Evolutionary conservation across 1,140 invertebrate species (phyloP).

Genomic region (Gryon sp.): DNA sequence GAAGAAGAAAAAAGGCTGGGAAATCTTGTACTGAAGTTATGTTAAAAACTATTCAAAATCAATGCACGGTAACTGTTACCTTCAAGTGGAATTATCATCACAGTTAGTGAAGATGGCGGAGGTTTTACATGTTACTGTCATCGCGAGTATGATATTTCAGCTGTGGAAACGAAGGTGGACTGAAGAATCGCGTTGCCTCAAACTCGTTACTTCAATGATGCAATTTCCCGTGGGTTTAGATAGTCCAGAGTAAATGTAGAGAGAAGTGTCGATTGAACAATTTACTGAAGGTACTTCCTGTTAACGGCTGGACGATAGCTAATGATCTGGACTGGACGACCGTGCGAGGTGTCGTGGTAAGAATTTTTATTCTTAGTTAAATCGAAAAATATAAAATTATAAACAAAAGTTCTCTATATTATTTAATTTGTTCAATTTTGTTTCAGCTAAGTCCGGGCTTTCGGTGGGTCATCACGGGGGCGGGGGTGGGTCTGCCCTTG

Average conservation of each 20-base stretch:
- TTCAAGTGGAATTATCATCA: not conserved
- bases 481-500: slow-evolving; percentile 73
- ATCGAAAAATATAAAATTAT: not conserved
- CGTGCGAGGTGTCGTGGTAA: slow-evolving; percentile 68
- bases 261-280: not conserved
- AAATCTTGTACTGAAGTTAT: not conserved
- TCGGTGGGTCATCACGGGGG: slow-evolving; percentile 73
- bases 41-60: not conserved
- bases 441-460: slow-evolving; percentile 64
- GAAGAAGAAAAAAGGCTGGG: too few species aligned
- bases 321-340: slow-evolving; percentile 71
- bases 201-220: slow-evolving; percentile 4
- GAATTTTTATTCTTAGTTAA: not conserved
- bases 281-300: slow-evolving; percentile 18
- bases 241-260: slow-evolving; percentile 48
- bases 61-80: slow-evolving; percentile 4
- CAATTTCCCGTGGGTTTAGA: slow-evolving; percentile 39
- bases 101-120: slow-evolving; percentile 41
- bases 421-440: not conserved
- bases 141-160: slow-evolving; percentile 2
- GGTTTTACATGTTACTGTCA: slow-evolving; percentile 6
- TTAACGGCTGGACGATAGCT: slow-evolving; percentile 51
- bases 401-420: too few species aligned
- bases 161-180: slow-evolving; percentile 24
- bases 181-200: slow-evolving; percentile 25